Percentiles rank a stretch among this genome's conserved stretches.
phyloP scores from a whole-genome alignment of 2,113 vertebrate species.

The Anguilla japonica region DNA sequence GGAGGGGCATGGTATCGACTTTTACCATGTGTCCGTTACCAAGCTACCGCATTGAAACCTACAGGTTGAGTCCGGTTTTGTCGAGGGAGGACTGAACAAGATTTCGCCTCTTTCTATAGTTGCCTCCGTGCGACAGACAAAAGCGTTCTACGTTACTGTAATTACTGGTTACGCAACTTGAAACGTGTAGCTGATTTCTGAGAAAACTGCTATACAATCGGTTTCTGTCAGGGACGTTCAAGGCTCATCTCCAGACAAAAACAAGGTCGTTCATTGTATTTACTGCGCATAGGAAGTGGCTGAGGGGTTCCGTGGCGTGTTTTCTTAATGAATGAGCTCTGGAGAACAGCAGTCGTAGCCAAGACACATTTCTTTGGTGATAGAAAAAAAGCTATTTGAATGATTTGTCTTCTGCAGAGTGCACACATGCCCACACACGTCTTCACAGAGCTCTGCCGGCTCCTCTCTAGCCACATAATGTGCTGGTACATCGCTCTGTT shows the following conservation, averaged over 20 bases:
- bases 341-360: neutral
- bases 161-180: neutral
- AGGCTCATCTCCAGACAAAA: neutral
- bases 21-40: neutral
- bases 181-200: neutral
- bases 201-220: neutral
- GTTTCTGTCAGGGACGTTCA: neutral
- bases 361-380: neutral
- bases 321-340: neutral
- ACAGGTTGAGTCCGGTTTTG: neutral
- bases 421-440: neutral
- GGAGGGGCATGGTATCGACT: neutral
- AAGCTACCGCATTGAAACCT: neutral
- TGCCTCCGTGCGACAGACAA: neutral
- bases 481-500: too few relatives aligned
- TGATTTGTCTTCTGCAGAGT: neutral
- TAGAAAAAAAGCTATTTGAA: neutral
- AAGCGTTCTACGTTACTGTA: neutral
- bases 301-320: neutral
- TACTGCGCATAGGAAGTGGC: neutral
- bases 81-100: neutral
- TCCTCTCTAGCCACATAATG: too few relatives aligned
- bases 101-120: neutral
- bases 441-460: too few relatives aligned
- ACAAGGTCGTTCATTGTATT: neutral